phyloP scores from a whole-genome alignment of 2,797 vertebrate species.

The Gallinago stenura region DNA sequence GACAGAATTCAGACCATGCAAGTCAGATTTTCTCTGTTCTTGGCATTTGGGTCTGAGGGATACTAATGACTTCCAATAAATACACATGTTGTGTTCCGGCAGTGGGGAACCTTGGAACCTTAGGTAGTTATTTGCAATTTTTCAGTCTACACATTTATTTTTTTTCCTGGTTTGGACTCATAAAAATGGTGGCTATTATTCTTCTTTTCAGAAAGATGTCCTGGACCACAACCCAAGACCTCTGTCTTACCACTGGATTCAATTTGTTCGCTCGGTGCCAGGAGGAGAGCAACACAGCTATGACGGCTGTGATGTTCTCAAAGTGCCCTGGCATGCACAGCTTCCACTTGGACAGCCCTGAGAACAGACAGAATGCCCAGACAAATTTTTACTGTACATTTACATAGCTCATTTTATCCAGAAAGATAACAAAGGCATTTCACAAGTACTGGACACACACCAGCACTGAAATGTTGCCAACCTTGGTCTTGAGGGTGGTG shows the following conservation, averaged over 20 bases:
- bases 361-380: background rate
- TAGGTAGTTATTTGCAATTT: constrained; percentile 22
- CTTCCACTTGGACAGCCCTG: background rate
- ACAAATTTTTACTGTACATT: background rate
- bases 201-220: background rate
- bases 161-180: background rate
- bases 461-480: background rate
- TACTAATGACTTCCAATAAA: background rate
- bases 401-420: constrained; percentile 7
- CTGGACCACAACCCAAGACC: background rate
- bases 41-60: background rate
- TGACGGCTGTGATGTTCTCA: background rate
- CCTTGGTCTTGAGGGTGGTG: background rate
- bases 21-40: background rate
- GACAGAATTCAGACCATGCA: background rate
- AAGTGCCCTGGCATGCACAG: background rate
- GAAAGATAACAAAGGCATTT: constrained; percentile 50
- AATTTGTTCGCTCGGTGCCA: background rate
- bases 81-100: background rate
- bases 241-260: background rate
- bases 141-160: background rate
- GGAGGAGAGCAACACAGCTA: background rate
- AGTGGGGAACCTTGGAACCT: background rate
- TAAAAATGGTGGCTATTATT: background rate
- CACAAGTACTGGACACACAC: constrained; percentile 11